Base-by-base conservation (phyloP, 1,140 invertebrate genomes). In the Cherax destructor region DNA sequence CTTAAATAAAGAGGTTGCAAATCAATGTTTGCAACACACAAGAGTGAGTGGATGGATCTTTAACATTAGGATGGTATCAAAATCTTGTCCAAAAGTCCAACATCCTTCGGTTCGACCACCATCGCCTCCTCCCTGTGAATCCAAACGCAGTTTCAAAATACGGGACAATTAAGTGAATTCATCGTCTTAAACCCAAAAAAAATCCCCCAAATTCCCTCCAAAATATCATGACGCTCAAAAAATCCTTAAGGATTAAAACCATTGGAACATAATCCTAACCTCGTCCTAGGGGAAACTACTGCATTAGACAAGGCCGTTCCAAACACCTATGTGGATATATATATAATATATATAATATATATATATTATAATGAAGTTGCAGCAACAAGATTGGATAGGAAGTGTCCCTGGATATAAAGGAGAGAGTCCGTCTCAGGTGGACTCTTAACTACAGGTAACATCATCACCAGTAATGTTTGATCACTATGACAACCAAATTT, bases 371-470 rank as follows among this genome's bases (percentile, higher is more conserved):
- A 74, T 76, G 24, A 78, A 79, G 89, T 91, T 91, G 89, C 89
- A 91, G 89, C 89, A 91, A 91, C 89, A 91, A 91, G 89, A 85
- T 86, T 49, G 76, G 83, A 83, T 84, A 86, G 61, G 89, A 91
- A 86, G 89, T 86, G 89, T 91, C 49, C 81, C 89, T 79, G 74
- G 76, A 11, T 56, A 65, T 65, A 18, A 18, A 65, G 61, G 9
- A 9, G 52, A 56, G 52, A 10, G 52, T 5, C 61, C 61, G 13
- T 5, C 5, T 18, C 61, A 65, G 61, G 61, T 65, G 13, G 13
- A 65, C 61, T 65, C 18, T 41, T 56, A 56, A 56, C 30, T 9
- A 56, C 52, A 56, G 52, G 52, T 56, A 56, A 18, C 21, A 65
- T 65, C 61, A 18, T 65, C 61, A 65, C 5, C 61, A 65, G 61